phyloP scores from a whole-genome alignment of 1,140 invertebrate genomes.

The Leptinotarsa texana region DNA sequence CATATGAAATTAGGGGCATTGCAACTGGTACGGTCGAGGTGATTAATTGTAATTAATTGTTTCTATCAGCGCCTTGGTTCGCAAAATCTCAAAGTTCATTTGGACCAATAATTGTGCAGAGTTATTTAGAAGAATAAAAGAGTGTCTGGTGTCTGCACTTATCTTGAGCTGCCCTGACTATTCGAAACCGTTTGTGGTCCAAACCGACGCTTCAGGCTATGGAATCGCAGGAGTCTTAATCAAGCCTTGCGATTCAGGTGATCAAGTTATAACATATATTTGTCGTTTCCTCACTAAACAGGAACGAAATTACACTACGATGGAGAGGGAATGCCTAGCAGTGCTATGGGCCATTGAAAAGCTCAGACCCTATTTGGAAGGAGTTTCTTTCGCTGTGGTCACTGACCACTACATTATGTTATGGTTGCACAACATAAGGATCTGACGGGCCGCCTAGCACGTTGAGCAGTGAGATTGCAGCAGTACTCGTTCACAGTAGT shows the following conservation, averaged over 20 bases:
- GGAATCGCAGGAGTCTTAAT: slow-evolving; percentile 42
- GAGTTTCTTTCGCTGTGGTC: too few species aligned
- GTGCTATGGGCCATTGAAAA: too few species aligned
- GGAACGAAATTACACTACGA: slow-evolving; percentile 53
- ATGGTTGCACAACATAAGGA: slow-evolving; percentile 50
- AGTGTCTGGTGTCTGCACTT: slow-evolving; percentile 30
- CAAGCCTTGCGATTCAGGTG: slow-evolving; percentile 31
- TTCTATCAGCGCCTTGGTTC: too few species aligned
- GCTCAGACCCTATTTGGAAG: too few species aligned
- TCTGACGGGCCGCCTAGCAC: slow-evolving; percentile 29
- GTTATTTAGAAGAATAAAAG: slow-evolving; percentile 27
- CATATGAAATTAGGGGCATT: slow-evolving; percentile 16
- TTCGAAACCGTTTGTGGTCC: slow-evolving; percentile 43
- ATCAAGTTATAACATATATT: slow-evolving; percentile 41
- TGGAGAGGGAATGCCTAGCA: neutral
- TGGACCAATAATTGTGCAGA: neutral
- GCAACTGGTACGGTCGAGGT: slow-evolving; percentile 17
- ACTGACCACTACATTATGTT: slow-evolving; percentile 49
- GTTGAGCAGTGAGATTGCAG: slow-evolving; percentile 13
- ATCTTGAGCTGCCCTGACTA: slow-evolving; percentile 39
- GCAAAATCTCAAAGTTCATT: too few species aligned
- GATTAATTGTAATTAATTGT: neutral
- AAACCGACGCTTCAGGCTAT: slow-evolving; percentile 42
- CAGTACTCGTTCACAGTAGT: slow-evolving; percentile 6
- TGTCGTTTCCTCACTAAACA: slow-evolving; percentile 45